These are phyloP conservation scores for Cyphomyrus plagiostoma DNA, from an alignment of 2,113 vertebrate species.

Conservation along the genomic window DNA sequence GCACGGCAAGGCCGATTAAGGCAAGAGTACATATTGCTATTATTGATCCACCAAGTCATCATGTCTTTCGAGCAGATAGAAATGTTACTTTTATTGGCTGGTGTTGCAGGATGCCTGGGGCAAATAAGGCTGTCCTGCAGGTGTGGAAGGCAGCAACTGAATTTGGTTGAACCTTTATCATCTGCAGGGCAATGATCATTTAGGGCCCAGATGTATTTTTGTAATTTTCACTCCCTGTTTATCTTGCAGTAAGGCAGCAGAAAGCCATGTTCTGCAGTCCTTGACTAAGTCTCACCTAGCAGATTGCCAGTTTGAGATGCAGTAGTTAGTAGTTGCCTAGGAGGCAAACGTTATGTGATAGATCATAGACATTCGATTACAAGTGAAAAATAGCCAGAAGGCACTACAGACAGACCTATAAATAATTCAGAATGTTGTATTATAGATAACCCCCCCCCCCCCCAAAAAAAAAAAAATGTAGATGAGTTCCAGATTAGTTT, in stretches of 20 bases:
- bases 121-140: conserved; percentile 45
- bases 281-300: neutral
- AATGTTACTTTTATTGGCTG: neutral
- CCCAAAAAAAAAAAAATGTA: neutral
- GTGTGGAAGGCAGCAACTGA: conserved; percentile 45
- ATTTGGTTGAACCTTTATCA: conserved; percentile 44
- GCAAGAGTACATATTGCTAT: neutral
- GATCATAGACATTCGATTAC: neutral
- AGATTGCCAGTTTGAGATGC: neutral
- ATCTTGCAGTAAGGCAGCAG: neutral
- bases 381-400: neutral
- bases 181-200: conserved; percentile 43
- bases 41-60: neutral
- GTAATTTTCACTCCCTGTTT: neutral
- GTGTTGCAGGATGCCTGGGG: conserved; percentile 6
- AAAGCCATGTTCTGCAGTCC: neutral
- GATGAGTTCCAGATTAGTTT: neutral
- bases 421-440: neutral
- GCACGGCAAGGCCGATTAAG: conserved; percentile 19
- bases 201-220: neutral
- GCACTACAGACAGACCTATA: neutral
- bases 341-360: neutral
- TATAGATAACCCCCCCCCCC: neutral
- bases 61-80: neutral
- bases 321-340: neutral